Evolutionary conservation across 64 coral and sea anemone species (phyloP), one percentile per base, ranked within the genome.

Genomic region (Pocillopora verrucosa): DNA sequence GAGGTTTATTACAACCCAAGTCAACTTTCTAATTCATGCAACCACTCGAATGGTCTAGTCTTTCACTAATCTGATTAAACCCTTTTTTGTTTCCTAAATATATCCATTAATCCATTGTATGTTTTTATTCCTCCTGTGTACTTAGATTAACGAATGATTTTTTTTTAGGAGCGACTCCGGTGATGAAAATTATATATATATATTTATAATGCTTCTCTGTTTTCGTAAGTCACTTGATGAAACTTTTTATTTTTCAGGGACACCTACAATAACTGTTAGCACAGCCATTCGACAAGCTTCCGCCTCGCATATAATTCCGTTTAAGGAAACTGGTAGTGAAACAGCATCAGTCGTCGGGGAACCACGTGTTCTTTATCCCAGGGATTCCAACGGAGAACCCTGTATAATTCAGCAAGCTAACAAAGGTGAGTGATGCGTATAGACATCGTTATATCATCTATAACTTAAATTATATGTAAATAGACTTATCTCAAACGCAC

Each of bases 261-360:
- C 82, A 72, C 63, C 82, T 41, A 63, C 63, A 11, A 35, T 14
- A 36, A 69, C 63, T 5, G 82, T 41, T 5, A n/a, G 68, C 25
- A 20, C 70, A 37, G 82, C 82, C 16, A 57, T 84, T 24, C 9
- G 36, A 56, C 82, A 65, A 69, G 82, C 38, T 9, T 84, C 82
- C 9, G 38, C 61, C 9, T 36, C 82, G 63, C 63, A 37, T 72
- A 11, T 84, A 38, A 84, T 84, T 65, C 82, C 64, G 19, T 65
- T 84, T 72, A 20, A 84, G 22, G 82, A 84, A 16, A 72, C 56
- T n/a, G 65, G 64, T 25, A 34, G 56, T 16, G 82, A 84, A 72
- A 84, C 70, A 56, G 61, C 62, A 24, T 37, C 63, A 20, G 20
- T 25, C 11, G 64, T 84, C n/a, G 20, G 37, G 3, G 37, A 84